Conservation (phyloP, 2,888 invertebrate species). For the Acanthoscelides obtectus region DNA sequence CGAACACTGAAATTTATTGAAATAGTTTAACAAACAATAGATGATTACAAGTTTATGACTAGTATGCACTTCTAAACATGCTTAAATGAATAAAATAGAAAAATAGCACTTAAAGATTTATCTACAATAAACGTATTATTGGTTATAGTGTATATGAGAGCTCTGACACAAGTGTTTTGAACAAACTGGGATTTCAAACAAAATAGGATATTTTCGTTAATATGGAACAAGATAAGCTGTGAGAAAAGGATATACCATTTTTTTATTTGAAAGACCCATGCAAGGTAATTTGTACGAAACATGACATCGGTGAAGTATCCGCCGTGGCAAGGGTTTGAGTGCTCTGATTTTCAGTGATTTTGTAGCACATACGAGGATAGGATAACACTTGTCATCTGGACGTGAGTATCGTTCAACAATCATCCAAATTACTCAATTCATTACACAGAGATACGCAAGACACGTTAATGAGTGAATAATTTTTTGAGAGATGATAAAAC, state of each 20-base stretch:
- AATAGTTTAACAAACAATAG: neutral
- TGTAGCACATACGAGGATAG: too few relatives aligned
- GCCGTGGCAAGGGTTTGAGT: too few relatives aligned
- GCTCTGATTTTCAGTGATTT: too few relatives aligned
- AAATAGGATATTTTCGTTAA: too few relatives aligned
- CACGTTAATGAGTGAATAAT: neutral
- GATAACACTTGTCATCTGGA: too few relatives aligned
- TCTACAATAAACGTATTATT: neutral
- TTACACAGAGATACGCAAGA: too few relatives aligned
- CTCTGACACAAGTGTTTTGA: neutral
- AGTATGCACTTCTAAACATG: neutral
- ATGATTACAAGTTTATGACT: neutral
- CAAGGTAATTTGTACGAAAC: too few relatives aligned
- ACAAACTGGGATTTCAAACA: neutral
- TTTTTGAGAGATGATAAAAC: neutral
- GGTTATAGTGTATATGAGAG: neutral
- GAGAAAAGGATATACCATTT: too few relatives aligned
- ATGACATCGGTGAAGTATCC: too few relatives aligned
- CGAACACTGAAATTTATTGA: neutral
- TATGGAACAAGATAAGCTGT: too few relatives aligned
- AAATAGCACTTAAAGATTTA: neutral
- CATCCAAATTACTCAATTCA: neutral
- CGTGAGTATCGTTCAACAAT: too few relatives aligned
- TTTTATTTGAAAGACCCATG: too few relatives aligned
- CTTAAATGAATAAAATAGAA: neutral